Conservation (phyloP, 2,113 vertebrate species). For the Strix aluco region DNA sequence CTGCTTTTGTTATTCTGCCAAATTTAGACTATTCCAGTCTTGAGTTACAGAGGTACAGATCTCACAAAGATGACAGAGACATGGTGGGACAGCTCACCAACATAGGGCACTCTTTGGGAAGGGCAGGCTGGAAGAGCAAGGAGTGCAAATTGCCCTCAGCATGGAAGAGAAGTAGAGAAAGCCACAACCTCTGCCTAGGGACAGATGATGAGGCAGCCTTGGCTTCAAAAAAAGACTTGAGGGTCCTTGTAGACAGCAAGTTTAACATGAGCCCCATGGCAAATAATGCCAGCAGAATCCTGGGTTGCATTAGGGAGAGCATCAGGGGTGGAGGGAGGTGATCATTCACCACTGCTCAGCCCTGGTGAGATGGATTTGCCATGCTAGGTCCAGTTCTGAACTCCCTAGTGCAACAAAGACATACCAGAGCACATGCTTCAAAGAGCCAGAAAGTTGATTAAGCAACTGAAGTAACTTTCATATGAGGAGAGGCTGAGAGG, state of each 20-base stretch:
- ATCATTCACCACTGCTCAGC: background rate
- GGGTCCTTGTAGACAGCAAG: background rate
- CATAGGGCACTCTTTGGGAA: background rate
- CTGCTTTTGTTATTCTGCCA: background rate
- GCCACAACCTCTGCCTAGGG: background rate
- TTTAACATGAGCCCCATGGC: background rate
- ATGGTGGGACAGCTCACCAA: background rate
- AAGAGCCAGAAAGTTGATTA: background rate
- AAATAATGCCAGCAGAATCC: background rate
- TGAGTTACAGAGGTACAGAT: background rate
- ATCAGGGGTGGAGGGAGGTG: background rate
- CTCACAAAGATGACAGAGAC: background rate
- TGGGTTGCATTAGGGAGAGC: background rate
- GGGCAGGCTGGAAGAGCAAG: accelerated
- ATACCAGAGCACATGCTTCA: accelerated
- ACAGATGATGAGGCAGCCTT: background rate
- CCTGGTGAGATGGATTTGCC: background rate
- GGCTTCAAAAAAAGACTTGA: background rate
- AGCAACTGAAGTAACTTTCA: background rate
- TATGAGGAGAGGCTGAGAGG: background rate
- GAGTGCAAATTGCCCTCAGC: background rate
- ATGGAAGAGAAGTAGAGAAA: background rate
- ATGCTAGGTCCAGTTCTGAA: background rate
- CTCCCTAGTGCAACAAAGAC: background rate
- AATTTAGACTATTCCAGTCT: background rate